These are phyloP conservation scores for Hiodon tergisus DNA, from an alignment of 2,113 vertebrate genomes.

Conservation along the genomic window DNA sequence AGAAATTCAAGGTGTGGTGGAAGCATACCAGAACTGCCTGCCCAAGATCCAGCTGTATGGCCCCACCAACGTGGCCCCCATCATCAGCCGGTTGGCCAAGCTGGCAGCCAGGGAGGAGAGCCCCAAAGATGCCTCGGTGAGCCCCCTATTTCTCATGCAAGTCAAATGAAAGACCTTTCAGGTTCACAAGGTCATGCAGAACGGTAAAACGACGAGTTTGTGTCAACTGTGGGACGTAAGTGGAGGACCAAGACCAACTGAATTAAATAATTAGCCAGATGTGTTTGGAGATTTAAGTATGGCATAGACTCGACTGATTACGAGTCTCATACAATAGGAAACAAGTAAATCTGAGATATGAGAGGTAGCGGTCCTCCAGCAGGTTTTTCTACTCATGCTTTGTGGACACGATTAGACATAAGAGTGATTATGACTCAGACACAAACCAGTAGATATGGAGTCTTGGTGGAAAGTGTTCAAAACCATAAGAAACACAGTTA, in stretches of 20 bases:
- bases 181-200: no score
- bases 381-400: no score
- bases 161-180: no score
- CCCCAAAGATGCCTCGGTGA: conserved; percentile 84
- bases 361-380: no score
- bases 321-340: no score
- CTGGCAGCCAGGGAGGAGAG: conserved; percentile 72
- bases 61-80: conserved; percentile 89
- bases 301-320: no score
- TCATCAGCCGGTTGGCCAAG: conserved; percentile 85
- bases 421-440: not conserved
- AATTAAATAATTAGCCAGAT: conserved; percentile 10
- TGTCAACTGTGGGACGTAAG: no score
- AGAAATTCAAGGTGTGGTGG: conserved; percentile 92
- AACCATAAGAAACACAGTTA: not conserved
- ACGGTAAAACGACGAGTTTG: no score
- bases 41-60: conserved; percentile 93
- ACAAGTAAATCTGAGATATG: no score
- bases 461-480: not conserved
- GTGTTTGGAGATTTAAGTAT: no score
- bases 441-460: not conserved
- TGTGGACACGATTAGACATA: no score
- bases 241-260: conserved; percentile 16
- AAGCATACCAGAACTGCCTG: conserved; percentile 91
- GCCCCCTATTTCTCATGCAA: conserved; percentile 24